Evolutionary conservation across 1,140 invertebrate genomes (phyloP), one percentile per base, ranked within the genome.

Genomic region (Hypothenemus hampei): DNA sequence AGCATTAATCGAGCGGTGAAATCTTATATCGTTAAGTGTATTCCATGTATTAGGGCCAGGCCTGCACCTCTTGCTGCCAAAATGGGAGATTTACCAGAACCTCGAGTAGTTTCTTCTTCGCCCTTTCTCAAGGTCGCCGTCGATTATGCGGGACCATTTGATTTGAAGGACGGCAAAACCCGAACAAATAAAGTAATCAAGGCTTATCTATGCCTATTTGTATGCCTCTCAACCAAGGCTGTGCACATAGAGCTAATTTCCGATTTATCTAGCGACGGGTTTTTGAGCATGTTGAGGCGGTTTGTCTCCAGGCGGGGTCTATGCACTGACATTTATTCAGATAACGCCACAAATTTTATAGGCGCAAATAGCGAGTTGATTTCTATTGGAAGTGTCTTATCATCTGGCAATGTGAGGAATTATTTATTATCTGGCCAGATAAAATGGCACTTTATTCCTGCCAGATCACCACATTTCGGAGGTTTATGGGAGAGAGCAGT

Each of bases 221-320:
- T 70, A 0, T 73, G 73, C 39, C 37, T 60, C 29, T 64, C 47
- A 31, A 69, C 65, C 3, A 61, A 73, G 49, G 75, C 72, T 0
- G 60, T 77, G 1, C 74, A 78, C 51, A 11, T 77, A 4, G 74
- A 77, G 47, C 10, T 72, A 0, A 69, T 65, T 0, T 57, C 61
- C 11, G 62, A 4, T 47, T 19, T 47, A 2, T 19, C 35, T 21
- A 50, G 22, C 11, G 49, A 40, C 41, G 18, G 15, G 4, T 43
- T 43, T 13, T 4, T 41, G 5, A 49, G 36, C 33, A 23, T 35
- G 13, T 16, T 49, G 1, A 35, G 67, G 15, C 29, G 73, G 19
- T 73, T 77, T 57, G 63, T 76, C 15, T 63, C 69, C 11, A 44
- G 70, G 23, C 46, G 72, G 33, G 70, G 69, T 31, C 43, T 39